Evolutionary conservation across 2,888 invertebrate species (phyloP).

Genomic region (Ectemnius continuus): DNA sequence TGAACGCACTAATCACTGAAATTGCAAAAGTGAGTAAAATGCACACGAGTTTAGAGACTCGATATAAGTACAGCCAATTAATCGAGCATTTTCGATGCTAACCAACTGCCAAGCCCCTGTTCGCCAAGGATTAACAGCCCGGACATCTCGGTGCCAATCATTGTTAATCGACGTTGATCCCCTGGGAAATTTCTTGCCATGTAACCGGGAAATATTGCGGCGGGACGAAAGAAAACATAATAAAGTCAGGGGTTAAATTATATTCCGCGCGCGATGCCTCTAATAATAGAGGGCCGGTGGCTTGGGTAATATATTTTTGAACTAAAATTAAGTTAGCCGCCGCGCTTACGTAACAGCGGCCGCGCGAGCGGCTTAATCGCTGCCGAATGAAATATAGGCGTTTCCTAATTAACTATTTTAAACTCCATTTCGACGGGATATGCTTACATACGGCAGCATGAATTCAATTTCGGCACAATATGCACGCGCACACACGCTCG

Average conservation of each 20-base stretch:
- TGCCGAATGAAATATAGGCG: constrained; percentile 3
- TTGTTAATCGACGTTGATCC: too few relatives aligned
- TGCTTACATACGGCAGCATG: not conserved
- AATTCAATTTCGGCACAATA: constrained; percentile 4
- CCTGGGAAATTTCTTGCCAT: too few relatives aligned
- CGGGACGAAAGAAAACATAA: too few relatives aligned
- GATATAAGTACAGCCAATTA: constrained; percentile 14
- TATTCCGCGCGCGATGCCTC: not conserved
- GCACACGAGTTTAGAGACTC: too few relatives aligned
- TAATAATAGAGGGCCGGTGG: constrained; percentile 8
- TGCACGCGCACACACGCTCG: not conserved
- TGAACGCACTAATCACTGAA: too few relatives aligned
- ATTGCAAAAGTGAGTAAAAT: too few relatives aligned
- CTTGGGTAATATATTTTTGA: not conserved
- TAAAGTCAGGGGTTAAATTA: too few relatives aligned
- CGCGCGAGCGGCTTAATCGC: not conserved
- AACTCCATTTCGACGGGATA: constrained; percentile 7
- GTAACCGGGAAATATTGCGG: too few relatives aligned
- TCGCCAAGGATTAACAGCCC: constrained; percentile 8
- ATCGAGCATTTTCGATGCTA: constrained; percentile 36
- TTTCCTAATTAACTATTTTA: constrained; percentile 7
- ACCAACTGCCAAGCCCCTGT: constrained; percentile 36
- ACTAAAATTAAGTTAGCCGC: not conserved
- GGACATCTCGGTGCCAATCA: too few relatives aligned
- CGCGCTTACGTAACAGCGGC: not conserved